These are phyloP conservation scores for Phylloscopus trochiloides DNA, from an alignment of 2,113 vertebrate species.

Conservation along the genomic window DNA sequence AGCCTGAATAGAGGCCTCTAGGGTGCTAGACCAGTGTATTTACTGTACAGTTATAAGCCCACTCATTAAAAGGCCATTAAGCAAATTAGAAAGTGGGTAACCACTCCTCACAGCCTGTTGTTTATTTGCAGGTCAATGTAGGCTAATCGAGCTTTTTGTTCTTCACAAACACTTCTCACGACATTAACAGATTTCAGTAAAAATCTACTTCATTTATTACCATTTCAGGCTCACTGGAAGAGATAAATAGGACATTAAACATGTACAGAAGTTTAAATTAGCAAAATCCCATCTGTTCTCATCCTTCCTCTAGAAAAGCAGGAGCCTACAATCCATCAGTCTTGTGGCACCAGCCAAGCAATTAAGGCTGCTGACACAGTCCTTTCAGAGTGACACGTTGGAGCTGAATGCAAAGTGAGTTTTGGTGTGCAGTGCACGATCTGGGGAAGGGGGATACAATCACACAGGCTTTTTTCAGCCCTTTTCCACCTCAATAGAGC, in stretches of 20 bases:
- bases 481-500: background rate
- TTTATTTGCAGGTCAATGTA: constrained; percentile 58
- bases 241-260: constrained; percentile 66
- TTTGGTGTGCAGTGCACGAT: background rate
- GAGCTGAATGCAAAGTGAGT: constrained; percentile 16
- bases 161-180: constrained; percentile 35
- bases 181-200: constrained; percentile 54
- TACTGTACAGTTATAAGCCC: constrained; percentile 26
- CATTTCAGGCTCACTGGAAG: constrained; percentile 57
- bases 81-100: constrained; percentile 51
- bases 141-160: constrained; percentile 59
- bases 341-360: constrained; percentile 45
- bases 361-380: constrained; percentile 44
- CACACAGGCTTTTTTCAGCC: background rate
- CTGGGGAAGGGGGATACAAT: background rate
- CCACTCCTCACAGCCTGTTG: constrained; percentile 54
- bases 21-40: background rate
- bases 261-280: constrained; percentile 63
- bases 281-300: constrained; percentile 66
- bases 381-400: constrained; percentile 9
- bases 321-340: constrained; percentile 42
- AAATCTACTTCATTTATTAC: constrained; percentile 56
- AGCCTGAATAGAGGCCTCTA: background rate
- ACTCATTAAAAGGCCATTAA: constrained; percentile 58
- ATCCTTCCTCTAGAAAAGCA: constrained; percentile 19